Percentiles rank a stretch among this genome's conserved stretches.
These are phyloP conservation scores for Pseudopleuronectes americanus DNA, from an alignment of 2,797 vertebrate genomes.

Conservation along the genomic window DNA sequence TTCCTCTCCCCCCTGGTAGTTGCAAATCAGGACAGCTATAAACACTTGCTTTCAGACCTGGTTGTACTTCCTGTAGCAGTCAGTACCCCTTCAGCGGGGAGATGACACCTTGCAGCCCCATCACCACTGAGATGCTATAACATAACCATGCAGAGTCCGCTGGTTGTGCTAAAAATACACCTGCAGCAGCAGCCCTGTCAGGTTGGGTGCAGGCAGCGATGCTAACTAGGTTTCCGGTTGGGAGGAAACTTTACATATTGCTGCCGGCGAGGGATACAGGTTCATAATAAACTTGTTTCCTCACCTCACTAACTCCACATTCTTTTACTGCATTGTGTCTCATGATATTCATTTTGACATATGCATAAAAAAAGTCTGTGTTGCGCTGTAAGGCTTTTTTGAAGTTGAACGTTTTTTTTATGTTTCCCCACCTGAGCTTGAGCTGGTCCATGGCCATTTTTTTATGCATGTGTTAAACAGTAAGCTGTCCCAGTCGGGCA, in stretches of 20 bases:
- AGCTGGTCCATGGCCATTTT: conserved; percentile 1
- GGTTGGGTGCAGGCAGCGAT: conserved; percentile 46
- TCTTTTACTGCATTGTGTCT: conserved; percentile 18
- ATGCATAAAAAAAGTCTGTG: conserved; percentile 29
- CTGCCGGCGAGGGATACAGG: conserved; percentile 26
- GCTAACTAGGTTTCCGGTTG: conserved; percentile 58
- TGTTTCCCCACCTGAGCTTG: background rate
- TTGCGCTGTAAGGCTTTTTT: conserved; percentile 2
- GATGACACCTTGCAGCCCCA: conserved; percentile 63
- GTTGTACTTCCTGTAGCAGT: conserved; percentile 52
- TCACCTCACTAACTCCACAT: conserved; percentile 18
- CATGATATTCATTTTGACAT: conserved; percentile 22
- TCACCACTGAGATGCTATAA: conserved; percentile 44
- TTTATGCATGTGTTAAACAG: conserved; percentile 12
- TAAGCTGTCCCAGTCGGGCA: conserved; percentile 9
- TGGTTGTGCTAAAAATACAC: conserved; percentile 68
- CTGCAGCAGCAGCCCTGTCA: conserved; percentile 55
- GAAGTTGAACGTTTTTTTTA: conserved; percentile 1
- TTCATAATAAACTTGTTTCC: conserved; percentile 34
- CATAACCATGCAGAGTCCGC: conserved; percentile 18
- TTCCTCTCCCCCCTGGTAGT: background rate
- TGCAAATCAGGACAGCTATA: background rate
- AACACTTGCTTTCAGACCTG: background rate
- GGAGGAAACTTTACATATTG: conserved; percentile 41
- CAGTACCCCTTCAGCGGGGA: conserved; percentile 41